Base-by-base conservation (phyloP, 2,113 vertebrate species). In the Thamnaconus septentrionalis region DNA sequence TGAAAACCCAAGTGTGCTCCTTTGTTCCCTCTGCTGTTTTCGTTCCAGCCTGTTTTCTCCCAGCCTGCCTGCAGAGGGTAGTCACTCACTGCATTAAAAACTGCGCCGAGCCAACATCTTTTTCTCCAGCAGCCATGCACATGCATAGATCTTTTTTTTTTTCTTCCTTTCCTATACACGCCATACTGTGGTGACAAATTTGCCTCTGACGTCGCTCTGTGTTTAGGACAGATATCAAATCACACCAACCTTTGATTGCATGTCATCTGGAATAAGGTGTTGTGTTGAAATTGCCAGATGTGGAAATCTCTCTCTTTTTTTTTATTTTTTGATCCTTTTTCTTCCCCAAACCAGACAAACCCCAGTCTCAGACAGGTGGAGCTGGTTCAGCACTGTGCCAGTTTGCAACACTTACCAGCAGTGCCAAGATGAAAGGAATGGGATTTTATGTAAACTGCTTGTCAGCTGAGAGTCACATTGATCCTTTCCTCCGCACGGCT, bases 361-460 rank as follows among this genome's bases (percentile, higher is more conserved):
- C 62, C 31, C 50, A 52, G 48, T 81, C 74, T 56, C 72, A 75
- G 74, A 76, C 82, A 81, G 83, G 80, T 85, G 76, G 61, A 75
- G 63, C 71, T 64, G 62, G 59, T 77, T 71, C 62, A 70, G 71
- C 73, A 63, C n/a, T 63, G 66, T 68, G 64, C 63, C 40, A 73
- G 68, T 69, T 81, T 74, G 67, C 64, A 83, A 75, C 79, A 79
- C 79, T 87, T 79, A 77, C 75, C 75, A 70, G 64, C 75, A 76
- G 67, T 81, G 79, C 59, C 63, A 49, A 72, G 85, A 88, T 82
- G 85, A 86, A 80, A 86, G 81, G n/a, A 89, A 90, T 87, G 79
- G 88, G 88, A 91, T 90, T 91, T 89, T 80, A 87, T 85, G 80
- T 87, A 87, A 87, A 89, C 80, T 85, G 83, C 81, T 86, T 89